Evolutionary conservation across 2,113 vertebrate species (phyloP).

Genomic region (Excalfactoria chinensis): DNA sequence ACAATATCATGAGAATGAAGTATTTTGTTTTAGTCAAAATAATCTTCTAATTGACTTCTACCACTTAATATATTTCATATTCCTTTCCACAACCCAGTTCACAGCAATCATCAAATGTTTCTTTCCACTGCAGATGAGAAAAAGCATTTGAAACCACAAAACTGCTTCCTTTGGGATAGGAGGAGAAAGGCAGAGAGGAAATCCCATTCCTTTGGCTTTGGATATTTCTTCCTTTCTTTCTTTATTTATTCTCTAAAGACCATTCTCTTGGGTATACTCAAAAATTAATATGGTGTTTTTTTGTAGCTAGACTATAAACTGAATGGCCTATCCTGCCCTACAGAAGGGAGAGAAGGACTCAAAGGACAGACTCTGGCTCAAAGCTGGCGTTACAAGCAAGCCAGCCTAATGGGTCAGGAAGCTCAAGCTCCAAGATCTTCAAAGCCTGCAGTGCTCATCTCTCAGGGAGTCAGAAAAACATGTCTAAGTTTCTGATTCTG

Average conservation of each 20-base stretch:
- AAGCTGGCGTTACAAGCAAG: neutral
- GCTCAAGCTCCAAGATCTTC: conserved; percentile 12
- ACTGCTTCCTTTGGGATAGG: conserved; percentile 32
- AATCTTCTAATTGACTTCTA: neutral
- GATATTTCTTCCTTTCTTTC: neutral
- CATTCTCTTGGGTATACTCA: conserved; percentile 4
- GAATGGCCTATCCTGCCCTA: neutral
- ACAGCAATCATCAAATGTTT: neutral
- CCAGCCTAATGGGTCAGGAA: neutral
- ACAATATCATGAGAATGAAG: neutral
- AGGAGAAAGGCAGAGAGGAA: conserved; percentile 38
- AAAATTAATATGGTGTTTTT: conserved; percentile 40
- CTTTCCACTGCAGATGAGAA: conserved; percentile 34
- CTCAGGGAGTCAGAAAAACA: neutral
- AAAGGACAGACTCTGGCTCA: neutral
- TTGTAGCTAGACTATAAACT: conserved; percentile 7
- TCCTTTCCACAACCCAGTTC: neutral
- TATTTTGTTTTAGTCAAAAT: conserved; percentile 5
- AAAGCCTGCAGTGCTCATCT: neutral
- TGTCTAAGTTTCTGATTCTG: neutral
- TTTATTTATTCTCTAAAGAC: neutral
- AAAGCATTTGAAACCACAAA: conserved; percentile 60
- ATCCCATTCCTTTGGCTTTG: conserved; percentile 30
- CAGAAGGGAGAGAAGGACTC: neutral
- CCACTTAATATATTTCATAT: neutral